These are phyloP conservation scores for Ischnus inquisitorius DNA, from an alignment of 2,888 invertebrate genomes.

Conservation along the genomic window DNA sequence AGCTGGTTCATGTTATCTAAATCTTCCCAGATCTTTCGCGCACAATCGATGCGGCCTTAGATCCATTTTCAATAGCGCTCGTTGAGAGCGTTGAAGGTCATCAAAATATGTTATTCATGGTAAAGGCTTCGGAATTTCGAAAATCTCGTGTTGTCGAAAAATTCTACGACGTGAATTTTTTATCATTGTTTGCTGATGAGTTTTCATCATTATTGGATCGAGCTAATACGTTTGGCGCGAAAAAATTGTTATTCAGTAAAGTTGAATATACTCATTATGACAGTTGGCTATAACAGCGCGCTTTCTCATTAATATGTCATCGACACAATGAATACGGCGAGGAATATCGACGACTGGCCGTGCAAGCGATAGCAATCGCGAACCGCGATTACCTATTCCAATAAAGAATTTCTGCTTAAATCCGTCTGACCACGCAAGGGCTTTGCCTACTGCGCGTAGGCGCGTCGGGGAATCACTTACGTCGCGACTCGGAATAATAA, in stretches of 20 bases:
- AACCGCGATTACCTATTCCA: conserved; percentile 12
- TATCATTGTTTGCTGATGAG: no score
- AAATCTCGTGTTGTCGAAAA: no score
- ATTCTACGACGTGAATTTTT: no score
- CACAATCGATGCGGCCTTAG: no score
- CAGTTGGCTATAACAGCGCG: background rate
- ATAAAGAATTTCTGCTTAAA: conserved; percentile 31
- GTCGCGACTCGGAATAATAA: conserved; percentile 50
- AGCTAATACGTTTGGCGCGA: no score
- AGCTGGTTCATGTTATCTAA: no score
- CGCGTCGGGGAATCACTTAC: conserved; percentile 57
- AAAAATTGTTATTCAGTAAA: background rate
- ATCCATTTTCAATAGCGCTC: no score
- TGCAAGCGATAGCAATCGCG: conserved; percentile 14
- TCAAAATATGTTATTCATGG: no score
- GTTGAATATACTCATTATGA: background rate
- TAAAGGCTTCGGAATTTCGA: no score
- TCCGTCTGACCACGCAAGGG: conserved; percentile 45
- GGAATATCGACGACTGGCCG: background rate
- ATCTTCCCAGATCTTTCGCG: no score
- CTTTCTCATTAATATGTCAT: background rate
- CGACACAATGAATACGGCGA: background rate
- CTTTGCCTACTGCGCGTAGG: conserved; percentile 50
- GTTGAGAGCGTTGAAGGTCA: no score
- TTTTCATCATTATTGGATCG: no score